phyloP scores from a whole-genome alignment of 1,140 invertebrate genomes.

The Metopolophium dirhodum region DNA sequence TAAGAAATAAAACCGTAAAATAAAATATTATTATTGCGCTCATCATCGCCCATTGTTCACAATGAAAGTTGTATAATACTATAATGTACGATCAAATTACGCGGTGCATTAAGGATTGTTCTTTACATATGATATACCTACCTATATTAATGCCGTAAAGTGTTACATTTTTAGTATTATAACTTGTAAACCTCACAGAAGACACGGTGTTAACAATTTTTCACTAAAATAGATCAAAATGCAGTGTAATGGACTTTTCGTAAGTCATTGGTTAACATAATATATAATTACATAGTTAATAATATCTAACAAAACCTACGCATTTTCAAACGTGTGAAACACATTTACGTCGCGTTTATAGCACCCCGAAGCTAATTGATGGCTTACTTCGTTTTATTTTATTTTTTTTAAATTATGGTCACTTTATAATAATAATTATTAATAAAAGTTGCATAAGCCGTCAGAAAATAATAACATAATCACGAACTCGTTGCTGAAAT shows the following conservation, averaged over 20 bases:
- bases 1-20: background rate
- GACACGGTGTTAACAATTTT: background rate
- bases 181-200: background rate
- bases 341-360: background rate
- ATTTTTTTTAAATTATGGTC: background rate
- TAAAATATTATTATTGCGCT: background rate
- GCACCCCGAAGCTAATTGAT: background rate
- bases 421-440: background rate
- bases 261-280: constrained; percentile 16
- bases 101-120: background rate
- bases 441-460: background rate
- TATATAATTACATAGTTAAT: background rate
- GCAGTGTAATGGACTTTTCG: background rate
- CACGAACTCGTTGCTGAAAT: background rate
- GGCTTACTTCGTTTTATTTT: background rate
- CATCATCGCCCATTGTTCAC: background rate
- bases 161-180: background rate
- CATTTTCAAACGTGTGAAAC: background rate
- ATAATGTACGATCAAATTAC: constrained; percentile 16
- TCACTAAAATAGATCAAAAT: background rate
- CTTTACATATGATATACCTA: background rate
- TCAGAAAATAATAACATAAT: constrained; percentile 27
- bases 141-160: background rate
- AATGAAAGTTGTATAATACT: background rate
- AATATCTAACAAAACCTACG: background rate